Evolutionary conservation across 2,113 vertebrate genomes (phyloP).

Genomic region (Entomyzon cyanotis): DNA sequence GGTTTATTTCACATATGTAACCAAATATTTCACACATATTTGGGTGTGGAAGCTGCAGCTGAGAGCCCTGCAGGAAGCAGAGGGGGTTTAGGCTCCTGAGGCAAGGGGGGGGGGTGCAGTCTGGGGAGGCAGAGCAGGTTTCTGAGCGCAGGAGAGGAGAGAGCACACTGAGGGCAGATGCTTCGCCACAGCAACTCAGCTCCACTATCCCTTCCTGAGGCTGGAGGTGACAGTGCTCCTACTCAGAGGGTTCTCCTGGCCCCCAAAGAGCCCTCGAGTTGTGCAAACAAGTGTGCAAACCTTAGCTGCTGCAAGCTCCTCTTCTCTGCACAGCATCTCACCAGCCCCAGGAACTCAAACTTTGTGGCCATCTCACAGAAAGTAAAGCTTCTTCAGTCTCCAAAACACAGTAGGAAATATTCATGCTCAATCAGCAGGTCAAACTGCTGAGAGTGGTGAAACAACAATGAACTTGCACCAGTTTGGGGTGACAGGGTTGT

Average conservation of each 20-base stretch:
- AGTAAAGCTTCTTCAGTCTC: not conserved
- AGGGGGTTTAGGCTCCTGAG: not conserved
- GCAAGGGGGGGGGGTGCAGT: not conserved
- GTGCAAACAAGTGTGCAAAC: not conserved
- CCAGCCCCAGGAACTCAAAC: not conserved
- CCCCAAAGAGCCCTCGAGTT: not conserved
- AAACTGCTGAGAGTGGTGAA: not conserved
- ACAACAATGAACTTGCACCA: not conserved
- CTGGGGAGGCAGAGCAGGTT: not conserved
- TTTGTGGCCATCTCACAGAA: not conserved
- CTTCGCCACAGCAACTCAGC: not conserved
- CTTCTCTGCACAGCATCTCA: fast-evolving
- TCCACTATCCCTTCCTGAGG: not conserved
- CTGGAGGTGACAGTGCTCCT: not conserved
- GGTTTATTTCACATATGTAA: not conserved
- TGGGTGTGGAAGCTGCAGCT: not conserved
- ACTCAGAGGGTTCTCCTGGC: not conserved
- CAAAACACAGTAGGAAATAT: not conserved
- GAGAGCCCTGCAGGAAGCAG: fast-evolving
- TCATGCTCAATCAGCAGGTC: not conserved
- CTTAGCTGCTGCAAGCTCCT: not conserved
- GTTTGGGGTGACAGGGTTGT: not conserved
- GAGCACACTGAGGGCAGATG: fast-evolving
- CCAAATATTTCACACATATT: too few relatives aligned
- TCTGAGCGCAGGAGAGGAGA: not conserved